phyloP scores from a whole-genome alignment of 2,797 vertebrate species.

The Myotis findleyi region DNA sequence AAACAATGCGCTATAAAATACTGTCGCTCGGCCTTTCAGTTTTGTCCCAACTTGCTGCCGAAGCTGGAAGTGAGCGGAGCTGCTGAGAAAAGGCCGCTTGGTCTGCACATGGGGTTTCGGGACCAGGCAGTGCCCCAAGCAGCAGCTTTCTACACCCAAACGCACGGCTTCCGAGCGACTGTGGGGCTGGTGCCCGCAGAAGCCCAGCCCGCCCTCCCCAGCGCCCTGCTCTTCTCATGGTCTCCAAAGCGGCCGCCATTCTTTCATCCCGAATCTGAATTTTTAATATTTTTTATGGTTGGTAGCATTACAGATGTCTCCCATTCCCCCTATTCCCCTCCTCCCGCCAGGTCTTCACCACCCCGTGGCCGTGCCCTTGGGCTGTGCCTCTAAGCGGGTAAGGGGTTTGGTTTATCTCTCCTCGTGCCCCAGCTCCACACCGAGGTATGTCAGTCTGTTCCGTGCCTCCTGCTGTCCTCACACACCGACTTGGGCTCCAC shows the following conservation, averaged over 20 bases:
- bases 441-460: too few species aligned
- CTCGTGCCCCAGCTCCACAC: too few species aligned
- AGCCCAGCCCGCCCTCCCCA: background rate
- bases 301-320: too few species aligned
- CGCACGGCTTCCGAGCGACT: background rate
- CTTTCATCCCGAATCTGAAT: background rate
- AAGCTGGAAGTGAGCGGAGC: constrained; percentile 43
- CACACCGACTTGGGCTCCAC: background rate
- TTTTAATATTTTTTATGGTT: too few species aligned
- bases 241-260: background rate
- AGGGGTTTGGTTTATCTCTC: too few species aligned
- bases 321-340: too few species aligned
- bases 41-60: constrained; percentile 5
- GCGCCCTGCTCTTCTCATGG: background rate
- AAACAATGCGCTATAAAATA: constrained; percentile 31
- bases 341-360: too few species aligned
- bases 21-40: background rate
- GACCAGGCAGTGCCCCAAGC: constrained; percentile 32
- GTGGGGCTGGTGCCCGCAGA: constrained; percentile 7
- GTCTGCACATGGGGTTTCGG: background rate
- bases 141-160: background rate
- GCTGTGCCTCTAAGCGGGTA: too few species aligned
- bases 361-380: too few species aligned
- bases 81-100: constrained; percentile 47
- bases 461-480: too few species aligned